Conservation (phyloP, 2,113 vertebrate species). For the Vulpes lagopus region DNA sequence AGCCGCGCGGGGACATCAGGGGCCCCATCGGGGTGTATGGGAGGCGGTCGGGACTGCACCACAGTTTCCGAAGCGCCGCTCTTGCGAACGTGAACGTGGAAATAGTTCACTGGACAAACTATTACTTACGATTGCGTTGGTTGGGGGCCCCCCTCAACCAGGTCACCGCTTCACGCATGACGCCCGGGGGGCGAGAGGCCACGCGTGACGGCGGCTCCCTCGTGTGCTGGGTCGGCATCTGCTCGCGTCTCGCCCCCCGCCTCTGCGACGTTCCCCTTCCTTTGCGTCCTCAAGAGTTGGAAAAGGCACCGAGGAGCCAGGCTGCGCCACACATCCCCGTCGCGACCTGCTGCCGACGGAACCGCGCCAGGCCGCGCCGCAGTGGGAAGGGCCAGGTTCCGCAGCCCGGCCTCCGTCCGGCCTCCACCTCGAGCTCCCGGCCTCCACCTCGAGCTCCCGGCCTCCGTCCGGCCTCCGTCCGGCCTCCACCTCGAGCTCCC, state of each 20-base stretch:
- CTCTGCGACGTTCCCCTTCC: background rate
- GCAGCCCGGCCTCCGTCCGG: no score
- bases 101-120: conserved; percentile 7
- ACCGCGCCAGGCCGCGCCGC: background rate
- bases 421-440: no score
- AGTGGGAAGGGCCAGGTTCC: background rate
- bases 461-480: no score
- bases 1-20: no score
- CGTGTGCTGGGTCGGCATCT: background rate
- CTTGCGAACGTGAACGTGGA: background rate
- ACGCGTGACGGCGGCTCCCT: background rate
- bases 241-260: background rate
- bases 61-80: background rate
- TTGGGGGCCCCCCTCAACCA: background rate
- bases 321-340: background rate
- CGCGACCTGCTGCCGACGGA: background rate
- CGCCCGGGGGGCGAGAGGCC: background rate
- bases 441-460: no score
- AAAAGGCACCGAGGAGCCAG: background rate
- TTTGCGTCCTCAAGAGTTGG: conserved; percentile 19
- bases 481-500: no score
- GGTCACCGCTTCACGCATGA: background rate
- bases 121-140: background rate
- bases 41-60: no score
- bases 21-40: no score